phyloP scores from a whole-genome alignment of 2,113 vertebrate genomes.

The Cephalopholis sonnerati region DNA sequence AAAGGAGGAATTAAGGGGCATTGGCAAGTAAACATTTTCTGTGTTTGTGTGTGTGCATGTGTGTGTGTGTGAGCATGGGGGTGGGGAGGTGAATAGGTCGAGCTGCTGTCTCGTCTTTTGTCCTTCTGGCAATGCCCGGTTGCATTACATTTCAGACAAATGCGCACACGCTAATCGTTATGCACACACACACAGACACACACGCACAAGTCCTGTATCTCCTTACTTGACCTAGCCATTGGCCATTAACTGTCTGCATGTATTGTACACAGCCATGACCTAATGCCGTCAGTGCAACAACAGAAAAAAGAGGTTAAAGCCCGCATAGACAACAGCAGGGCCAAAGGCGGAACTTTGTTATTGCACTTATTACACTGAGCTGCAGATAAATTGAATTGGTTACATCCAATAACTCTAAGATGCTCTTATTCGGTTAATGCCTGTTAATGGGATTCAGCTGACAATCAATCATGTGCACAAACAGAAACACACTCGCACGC shows the following conservation, averaged over 20 bases:
- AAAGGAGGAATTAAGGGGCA: constrained; percentile 31
- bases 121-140: constrained; percentile 70
- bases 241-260: constrained; percentile 64
- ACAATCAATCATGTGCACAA: constrained; percentile 39
- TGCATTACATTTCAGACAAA: constrained; percentile 60
- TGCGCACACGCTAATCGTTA: constrained; percentile 49
- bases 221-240: constrained; percentile 62
- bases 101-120: constrained; percentile 67
- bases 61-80: constrained; percentile 33
- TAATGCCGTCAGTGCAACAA: constrained; percentile 34
- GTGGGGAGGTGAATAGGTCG: constrained; percentile 62
- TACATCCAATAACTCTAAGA: constrained; percentile 33
- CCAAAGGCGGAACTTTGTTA: constrained; percentile 22
- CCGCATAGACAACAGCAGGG: background rate
- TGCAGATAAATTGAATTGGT: constrained; percentile 41
- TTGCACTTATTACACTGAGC: constrained; percentile 25
- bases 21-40: constrained; percentile 32
- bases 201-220: constrained; percentile 10
- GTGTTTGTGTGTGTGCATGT: constrained; percentile 11
- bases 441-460: constrained; percentile 60
- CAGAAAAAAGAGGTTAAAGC: constrained; percentile 53
- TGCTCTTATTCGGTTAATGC: constrained; percentile 29
- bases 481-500: background rate
- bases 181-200: constrained; percentile 7
- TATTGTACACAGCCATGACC: constrained; percentile 48